Conservation (phyloP, 2,113 vertebrate species). For the Dasyurus viverrinus region DNA sequence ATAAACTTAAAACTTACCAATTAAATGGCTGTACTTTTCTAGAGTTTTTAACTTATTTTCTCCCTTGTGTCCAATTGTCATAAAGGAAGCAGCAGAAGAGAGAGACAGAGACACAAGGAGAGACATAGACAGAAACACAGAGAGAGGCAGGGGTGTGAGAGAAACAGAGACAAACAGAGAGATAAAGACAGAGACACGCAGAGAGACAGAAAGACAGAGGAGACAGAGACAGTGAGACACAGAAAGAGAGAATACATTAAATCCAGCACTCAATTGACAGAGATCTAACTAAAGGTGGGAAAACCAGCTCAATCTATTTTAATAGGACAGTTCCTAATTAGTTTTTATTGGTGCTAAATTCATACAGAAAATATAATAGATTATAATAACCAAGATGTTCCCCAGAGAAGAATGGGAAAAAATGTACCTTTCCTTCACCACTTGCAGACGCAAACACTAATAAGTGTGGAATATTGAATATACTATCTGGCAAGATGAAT, state of each 20-base stretch:
- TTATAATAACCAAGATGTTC: neutral
- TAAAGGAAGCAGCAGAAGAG: too few relatives aligned
- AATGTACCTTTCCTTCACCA: neutral
- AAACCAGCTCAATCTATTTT: neutral
- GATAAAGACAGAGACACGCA: neutral
- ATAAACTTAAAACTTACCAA: too few relatives aligned
- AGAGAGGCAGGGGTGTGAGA: too few relatives aligned
- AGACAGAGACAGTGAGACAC: neutral
- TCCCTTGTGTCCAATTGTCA: too few relatives aligned
- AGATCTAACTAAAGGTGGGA: neutral
- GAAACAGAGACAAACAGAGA: neutral
- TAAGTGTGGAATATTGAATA: neutral
- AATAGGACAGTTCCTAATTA: neutral
- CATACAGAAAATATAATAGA: neutral
- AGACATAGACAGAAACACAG: rapidly evolving
- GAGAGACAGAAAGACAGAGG: neutral
- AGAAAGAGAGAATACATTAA: neutral
- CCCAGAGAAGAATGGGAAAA: neutral
- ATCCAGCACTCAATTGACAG: neutral
- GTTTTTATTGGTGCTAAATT: neutral
- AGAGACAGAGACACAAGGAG: neutral
- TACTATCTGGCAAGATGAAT: neutral
- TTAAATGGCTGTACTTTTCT: too few relatives aligned
- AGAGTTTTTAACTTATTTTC: too few relatives aligned
- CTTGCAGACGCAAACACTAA: neutral